Evolutionary conservation across 2,888 invertebrate species (phyloP), one percentile per base, ranked within the genome.

Genomic region (Leptinotarsa tumamoca): DNA sequence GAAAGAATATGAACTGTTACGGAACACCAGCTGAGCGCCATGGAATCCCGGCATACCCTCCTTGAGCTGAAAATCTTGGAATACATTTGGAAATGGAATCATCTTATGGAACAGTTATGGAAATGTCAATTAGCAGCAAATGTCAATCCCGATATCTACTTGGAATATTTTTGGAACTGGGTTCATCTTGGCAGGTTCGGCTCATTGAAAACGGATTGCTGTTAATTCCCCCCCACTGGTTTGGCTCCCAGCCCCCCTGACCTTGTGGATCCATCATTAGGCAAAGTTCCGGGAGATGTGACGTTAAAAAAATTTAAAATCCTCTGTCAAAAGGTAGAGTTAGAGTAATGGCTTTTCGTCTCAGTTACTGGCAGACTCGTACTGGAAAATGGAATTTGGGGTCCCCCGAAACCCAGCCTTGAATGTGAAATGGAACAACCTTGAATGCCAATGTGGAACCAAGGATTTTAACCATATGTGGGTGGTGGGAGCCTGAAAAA

Each of bases 231-330:
- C 33, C 27, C 63, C 63, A n/a, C n/a, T 63, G 10, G 18, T n/a
- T 63, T 63, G 63, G 63, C 63, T 63, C 63, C 63, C 63, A 63
- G 33, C 63, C 63, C 63, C 63, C 63, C 63, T 43, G 63, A 63
- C 27, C 58, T 63, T 63, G 63, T 63, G 33, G 63, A 43, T 63
- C 63, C 63, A 63, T n/a, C 63, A 63, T 63, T 63, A 17, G 63
- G 63, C 43, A 33, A 63, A 63, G 43, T 63, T 58, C 23, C 58
- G 21, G 18, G 63, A 17, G 63, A 63, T 63, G 63, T 58, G 43
- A 54, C 13, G 54, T 54, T 54, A 23, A 58, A 58, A 58, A 58
- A 58, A 58, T 15, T 58, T 58, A 2, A 58, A 21, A 14, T 58
- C 58, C 23, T 21, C 58, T 58, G 23, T 23, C 33, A 63, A 63